These are phyloP conservation scores for Probaryconus sp. DNA, from an alignment of 1,140 invertebrate species.

Conservation along the genomic window DNA sequence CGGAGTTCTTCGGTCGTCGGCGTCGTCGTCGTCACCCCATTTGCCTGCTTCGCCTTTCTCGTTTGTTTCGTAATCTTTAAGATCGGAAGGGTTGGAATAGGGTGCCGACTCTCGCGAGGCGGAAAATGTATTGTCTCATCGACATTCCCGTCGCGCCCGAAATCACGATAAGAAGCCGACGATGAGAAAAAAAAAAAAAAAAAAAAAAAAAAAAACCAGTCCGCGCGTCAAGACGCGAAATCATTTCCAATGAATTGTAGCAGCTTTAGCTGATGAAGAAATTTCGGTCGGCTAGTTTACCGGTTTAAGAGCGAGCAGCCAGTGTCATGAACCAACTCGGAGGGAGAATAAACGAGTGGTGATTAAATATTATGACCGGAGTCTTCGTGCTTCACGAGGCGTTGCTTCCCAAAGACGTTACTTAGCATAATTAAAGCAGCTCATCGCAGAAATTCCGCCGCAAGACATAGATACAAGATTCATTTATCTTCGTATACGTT, in stretches of 20 bases:
- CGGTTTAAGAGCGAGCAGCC: slow-evolving; percentile 22
- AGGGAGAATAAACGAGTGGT: slow-evolving; percentile 74
- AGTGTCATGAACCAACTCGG: slow-evolving; percentile 52
- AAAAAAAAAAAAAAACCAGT: slow-evolving; percentile 18
- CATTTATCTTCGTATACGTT: slow-evolving; percentile 43
- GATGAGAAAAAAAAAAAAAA: too few relatives aligned
- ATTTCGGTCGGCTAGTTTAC: slow-evolving; percentile 60
- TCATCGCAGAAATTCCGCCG: slow-evolving; percentile 66
- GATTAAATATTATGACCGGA: slow-evolving; percentile 80
- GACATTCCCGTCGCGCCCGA: slow-evolving; percentile 4
- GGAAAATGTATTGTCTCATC: slow-evolving; percentile 69
- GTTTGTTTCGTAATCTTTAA: slow-evolving; percentile 79
- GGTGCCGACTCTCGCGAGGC: slow-evolving; percentile 47
- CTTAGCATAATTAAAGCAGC: slow-evolving; percentile 78
- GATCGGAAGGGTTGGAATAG: slow-evolving; percentile 74
- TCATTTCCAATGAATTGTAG: slow-evolving; percentile 1
- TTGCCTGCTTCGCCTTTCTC: slow-evolving; percentile 73
- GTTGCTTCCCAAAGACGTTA: slow-evolving; percentile 72
- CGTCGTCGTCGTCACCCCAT: slow-evolving; percentile 74
- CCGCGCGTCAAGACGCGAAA: not conserved
- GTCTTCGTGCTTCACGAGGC: slow-evolving; percentile 67
- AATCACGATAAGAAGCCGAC: slow-evolving; percentile 22
- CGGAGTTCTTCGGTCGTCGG: slow-evolving; percentile 53
- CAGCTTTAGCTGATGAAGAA: not conserved
- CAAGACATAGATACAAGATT: slow-evolving; percentile 60